phyloP scores from a whole-genome alignment of 1,140 invertebrate species.

The Temnothorax nylanderi region DNA sequence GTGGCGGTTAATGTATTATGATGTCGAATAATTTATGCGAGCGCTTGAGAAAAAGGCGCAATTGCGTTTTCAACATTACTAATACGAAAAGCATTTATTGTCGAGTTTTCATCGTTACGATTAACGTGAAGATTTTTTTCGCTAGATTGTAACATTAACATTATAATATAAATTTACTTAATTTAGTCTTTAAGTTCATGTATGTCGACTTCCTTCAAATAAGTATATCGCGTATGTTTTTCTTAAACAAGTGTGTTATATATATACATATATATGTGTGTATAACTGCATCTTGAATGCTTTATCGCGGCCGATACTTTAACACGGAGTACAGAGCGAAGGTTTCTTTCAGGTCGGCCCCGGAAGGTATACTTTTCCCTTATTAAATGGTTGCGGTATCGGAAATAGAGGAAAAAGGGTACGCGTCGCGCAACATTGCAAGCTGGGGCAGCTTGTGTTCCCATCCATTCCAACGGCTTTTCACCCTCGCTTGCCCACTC shows the following conservation, averaged over 20 bases:
- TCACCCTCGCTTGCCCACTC: constrained; percentile 27
- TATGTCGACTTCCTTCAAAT: not conserved
- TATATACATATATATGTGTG: not conserved
- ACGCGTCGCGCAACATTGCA: not conserved
- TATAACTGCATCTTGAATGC: not conserved
- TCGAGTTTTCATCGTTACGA: not conserved
- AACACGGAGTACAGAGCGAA: not conserved
- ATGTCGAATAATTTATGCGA: not conserved
- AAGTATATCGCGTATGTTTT: not conserved
- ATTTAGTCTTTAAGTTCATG: not conserved
- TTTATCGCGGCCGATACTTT: constrained; percentile 8
- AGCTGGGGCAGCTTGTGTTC: constrained; percentile 34
- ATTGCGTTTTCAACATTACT: not conserved
- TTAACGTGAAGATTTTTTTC: not conserved
- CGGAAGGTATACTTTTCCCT: constrained; percentile 22
- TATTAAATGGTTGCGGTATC: constrained; percentile 49
- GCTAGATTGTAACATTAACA: not conserved
- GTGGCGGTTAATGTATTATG: constrained; percentile 7
- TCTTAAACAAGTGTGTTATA: not conserved
- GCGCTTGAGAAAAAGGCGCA: not conserved
- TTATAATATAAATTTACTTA: not conserved
- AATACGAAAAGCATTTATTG: not conserved
- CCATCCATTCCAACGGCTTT: constrained; percentile 34
- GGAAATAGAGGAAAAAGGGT: constrained; percentile 7
- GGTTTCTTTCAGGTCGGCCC: not conserved